Evolutionary conservation across 1,140 invertebrate species (phyloP).

Genomic region (Nomia melanderi): DNA sequence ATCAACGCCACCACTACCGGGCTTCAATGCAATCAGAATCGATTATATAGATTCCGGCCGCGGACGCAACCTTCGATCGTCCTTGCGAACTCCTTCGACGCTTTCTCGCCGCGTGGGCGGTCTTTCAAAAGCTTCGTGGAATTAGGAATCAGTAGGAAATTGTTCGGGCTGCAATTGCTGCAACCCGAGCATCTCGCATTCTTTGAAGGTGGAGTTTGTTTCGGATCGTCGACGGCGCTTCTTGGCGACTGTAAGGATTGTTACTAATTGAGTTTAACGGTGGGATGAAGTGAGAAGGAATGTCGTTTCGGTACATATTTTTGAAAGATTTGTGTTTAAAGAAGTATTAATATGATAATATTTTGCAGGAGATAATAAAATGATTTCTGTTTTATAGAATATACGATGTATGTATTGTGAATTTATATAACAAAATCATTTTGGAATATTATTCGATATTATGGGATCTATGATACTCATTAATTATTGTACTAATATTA

Average conservation of each 20-base stretch:
- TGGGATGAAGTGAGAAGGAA: too few species aligned
- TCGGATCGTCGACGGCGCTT: background rate
- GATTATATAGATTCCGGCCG: constrained; percentile 76
- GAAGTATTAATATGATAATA: too few species aligned
- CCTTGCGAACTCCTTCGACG: constrained; percentile 46
- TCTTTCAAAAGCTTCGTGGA: constrained; percentile 14
- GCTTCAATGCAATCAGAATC: constrained; percentile 81
- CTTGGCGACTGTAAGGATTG: background rate
- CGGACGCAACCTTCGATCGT: constrained; percentile 56
- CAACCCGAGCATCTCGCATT: background rate
- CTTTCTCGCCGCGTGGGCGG: constrained; percentile 5
- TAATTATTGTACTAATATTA: too few species aligned
- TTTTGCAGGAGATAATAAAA: too few species aligned
- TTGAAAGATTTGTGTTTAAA: too few species aligned
- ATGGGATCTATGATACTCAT: too few species aligned
- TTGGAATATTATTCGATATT: too few species aligned
- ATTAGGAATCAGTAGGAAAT: constrained; percentile 38
- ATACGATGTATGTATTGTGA: too few species aligned
- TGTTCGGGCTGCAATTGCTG: constrained; percentile 6
- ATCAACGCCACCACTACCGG: constrained; percentile 80
- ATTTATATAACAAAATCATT: too few species aligned
- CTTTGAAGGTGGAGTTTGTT: background rate
- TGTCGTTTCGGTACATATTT: too few species aligned
- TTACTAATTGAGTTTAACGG: background rate
- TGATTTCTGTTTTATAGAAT: too few species aligned